These are phyloP conservation scores for Rhegmatorhina hoffmannsi DNA, from an alignment of 2,113 vertebrate species.

Conservation along the genomic window DNA sequence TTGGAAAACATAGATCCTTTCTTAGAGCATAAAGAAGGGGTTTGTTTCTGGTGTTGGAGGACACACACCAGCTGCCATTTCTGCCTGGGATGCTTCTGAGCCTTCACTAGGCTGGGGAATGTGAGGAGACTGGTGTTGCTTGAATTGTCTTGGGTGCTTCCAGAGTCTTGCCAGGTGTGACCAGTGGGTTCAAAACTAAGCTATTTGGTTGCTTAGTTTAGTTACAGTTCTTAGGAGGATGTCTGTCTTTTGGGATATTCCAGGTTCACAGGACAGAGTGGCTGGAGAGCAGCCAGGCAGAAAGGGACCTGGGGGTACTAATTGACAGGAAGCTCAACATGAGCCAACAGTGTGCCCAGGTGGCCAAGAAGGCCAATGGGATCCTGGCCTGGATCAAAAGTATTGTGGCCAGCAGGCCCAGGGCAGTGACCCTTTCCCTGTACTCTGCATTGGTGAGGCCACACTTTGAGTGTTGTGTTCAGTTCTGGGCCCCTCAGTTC, in stretches of 20 bases:
- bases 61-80: background rate
- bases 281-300: too few relatives aligned
- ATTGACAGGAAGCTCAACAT: too few relatives aligned
- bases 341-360: too few relatives aligned
- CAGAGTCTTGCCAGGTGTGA: background rate
- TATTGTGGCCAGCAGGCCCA: too few relatives aligned
- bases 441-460: too few relatives aligned
- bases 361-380: too few relatives aligned
- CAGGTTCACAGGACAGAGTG: background rate
- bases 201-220: background rate
- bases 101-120: background rate
- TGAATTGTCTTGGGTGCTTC: background rate
- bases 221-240: background rate
- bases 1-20: background rate
- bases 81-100: background rate
- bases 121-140: fast-evolving
- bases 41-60: background rate
- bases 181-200: background rate
- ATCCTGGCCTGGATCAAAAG: too few relatives aligned
- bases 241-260: background rate
- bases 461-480: too few relatives aligned
- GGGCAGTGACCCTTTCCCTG: too few relatives aligned
- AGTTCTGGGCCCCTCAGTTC: too few relatives aligned
- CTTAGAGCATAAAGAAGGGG: background rate
- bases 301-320: too few relatives aligned